Evolutionary conservation across 2,113 vertebrate genomes (phyloP), one percentile per base, ranked within the genome.

Genomic region (Oreochromis niloticus): DNA sequence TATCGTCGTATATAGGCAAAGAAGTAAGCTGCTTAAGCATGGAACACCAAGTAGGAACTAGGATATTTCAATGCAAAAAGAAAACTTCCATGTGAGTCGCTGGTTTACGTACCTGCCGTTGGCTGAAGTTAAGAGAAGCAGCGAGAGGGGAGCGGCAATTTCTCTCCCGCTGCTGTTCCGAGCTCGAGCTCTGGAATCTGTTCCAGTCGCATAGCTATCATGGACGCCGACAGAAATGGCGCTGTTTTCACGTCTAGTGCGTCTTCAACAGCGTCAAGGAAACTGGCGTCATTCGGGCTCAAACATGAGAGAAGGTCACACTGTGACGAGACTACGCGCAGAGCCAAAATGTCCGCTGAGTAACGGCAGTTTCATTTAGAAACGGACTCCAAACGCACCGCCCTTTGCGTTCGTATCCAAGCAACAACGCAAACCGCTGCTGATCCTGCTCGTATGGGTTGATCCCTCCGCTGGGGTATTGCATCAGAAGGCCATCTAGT

Each of bases 101-200:
- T 9, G 61, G 1, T 24, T 55, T 6, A 32, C 94, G 85, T 93
- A 96, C 96, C 96, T 96, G 96, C 95, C 94, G 94, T 89, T 87
- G 87, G 87, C 92, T 92, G 94, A 94, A 92, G 96, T 93, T 81
- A 86, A 91, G 91, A 90, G 90, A 91, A 93, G 89, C 92, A 88
- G 93, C 92, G 90, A 95, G 95, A 95, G 94, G 95, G 96, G 96
- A 96, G 96, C 96, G 94, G 95, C 92, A 94, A 96, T 57, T 95
- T 96, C 93, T 96, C 95, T 96, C 94, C 96, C 96, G 96, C 96
- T 96, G 95, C 96, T 94, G 95, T 95, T 95, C 95, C 95, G 95
- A 96, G 96, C 96, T 96, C 91, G 82, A 89, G 96, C 96, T 96
- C 95, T 94, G 96, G 95, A 95, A 95, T 96, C 95, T 94, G 95